Base-by-base conservation (phyloP, 2,888 invertebrate genomes). In the Pseudeuparius sepicola region DNA sequence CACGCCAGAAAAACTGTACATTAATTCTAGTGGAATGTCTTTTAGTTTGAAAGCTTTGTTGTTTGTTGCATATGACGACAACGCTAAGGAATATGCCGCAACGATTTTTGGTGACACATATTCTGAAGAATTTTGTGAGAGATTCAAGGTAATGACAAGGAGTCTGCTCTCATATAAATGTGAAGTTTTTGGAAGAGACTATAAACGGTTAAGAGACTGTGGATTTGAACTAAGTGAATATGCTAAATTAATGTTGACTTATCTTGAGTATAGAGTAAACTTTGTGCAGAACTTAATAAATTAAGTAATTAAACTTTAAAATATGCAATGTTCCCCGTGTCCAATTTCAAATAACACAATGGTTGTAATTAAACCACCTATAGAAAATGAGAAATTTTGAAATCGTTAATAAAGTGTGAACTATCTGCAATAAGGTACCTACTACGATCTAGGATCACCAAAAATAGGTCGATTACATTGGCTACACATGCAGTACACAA, bases 21-120 rank as follows among this genome's bases (percentile, higher is more conserved):
- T 83, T 31, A 71, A 71, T 47, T 52, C 56, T 4, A 61, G 68
- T 46, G 80, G 79, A 13, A 56, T 74, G 32, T 82, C 78, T 50
- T 81, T 79, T 53, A 78, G 77, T 61, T 68, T 82, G 34, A 56
- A 55, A 46, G 57, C 56, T 4, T 42, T 59, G 34, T 40, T 59
- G n/a, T 60, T 51, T 45, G 46, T 60, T 16, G 41, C 46, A 29
- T 45, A 33, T 24, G 37, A 44, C 33, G 40, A 25, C 10, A 32
- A 44, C 16, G 4, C 24, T 18, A 46, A 50, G 26, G 40, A 49
- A 24, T 43, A 45, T 17, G 34, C 39, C 31, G 31, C 45, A 0
- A 39, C 49, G 7, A 42, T 52, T 32, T 54, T 48, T 36, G 26
- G 45, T 37, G 47, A 45, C 13, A 36, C 10, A 26, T 54, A 52